Evolutionary conservation across 2,888 invertebrate species (phyloP), one percentile per base, ranked within the genome.

Genomic region (Sclerodermus sp.): DNA sequence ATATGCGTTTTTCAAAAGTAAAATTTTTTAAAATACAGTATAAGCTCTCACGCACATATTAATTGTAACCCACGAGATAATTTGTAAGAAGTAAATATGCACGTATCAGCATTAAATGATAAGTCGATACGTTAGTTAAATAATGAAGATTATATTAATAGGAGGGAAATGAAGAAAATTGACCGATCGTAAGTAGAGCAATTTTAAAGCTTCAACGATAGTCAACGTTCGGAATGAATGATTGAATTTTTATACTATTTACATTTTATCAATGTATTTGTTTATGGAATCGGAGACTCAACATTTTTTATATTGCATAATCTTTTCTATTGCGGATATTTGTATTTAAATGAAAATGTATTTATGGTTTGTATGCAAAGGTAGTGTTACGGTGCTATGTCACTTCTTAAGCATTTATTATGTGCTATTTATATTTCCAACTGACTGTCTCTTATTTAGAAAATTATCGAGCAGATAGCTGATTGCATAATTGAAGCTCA

Each of bases 291-390:
- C 49, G 32, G 42, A 47, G 51, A 53, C 42, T 53, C 48, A 45
- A 61, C 55, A 45, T 57, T 58, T 61, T 61, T 61, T 58, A 57
- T 58, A 58, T 57, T 43, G 38, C 23, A 47, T 50, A 53, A 61
- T 57, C 57, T 61, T 61, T 58, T 53, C 55, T 49, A 49, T 55
- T 29, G n/a, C 55, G 43, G 39, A 41, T 47, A 10, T 40, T 15
- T 37, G 16, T 32, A 38, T 12, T 39, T 30, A 36, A 14, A 15
- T 30, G 42, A 47, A 39, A 43, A 30, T 53, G 34, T 42, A 37
- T 32, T 53, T 45, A 43, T 41, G 4, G 23, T 23, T 8, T 23
- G 23, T 23, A 23, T 23, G 23, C 23, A 23, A 23, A 23, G 23
- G 23, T 23, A 23, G 23, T 23, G 23, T 23, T 23, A 23, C 23